A percentile compares a stretch with the other conserved stretches of the same genome.
Conservation (phyloP, 2,113 vertebrate species). For the Galbula dea region DNA sequence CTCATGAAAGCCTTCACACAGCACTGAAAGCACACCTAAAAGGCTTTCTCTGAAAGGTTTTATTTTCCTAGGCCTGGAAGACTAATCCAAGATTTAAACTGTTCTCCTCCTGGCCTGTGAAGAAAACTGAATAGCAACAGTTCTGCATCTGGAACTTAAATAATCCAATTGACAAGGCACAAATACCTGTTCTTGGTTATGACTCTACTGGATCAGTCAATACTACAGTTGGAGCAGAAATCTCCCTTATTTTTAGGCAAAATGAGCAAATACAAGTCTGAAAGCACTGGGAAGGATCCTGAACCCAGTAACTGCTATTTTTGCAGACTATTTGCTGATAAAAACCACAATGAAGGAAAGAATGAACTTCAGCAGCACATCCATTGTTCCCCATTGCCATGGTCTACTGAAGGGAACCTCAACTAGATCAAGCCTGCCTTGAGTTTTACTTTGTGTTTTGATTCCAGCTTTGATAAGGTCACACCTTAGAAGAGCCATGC, state of each 20-base stretch:
- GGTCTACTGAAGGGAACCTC: constrained; percentile 66
- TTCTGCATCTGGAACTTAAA: background rate
- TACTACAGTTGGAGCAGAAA: background rate
- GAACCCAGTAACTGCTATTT: background rate
- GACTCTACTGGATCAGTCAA: background rate
- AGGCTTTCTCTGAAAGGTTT: background rate
- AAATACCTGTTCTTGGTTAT: background rate
- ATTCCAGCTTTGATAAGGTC: constrained; percentile 77
- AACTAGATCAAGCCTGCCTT: constrained; percentile 73
- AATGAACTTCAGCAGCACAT: constrained; percentile 33
- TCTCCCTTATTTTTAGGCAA: background rate
- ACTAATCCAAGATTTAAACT: background rate
- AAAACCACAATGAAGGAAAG: background rate
- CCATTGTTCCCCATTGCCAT: constrained; percentile 60
- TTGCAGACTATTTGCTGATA: background rate
- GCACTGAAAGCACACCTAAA: background rate
- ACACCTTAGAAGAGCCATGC: constrained; percentile 71
- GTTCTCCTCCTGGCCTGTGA: background rate
- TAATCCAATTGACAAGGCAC: background rate
- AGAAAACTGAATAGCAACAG: background rate
- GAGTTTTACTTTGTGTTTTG: constrained; percentile 70
- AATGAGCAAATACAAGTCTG: background rate
- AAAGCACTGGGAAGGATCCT: background rate
- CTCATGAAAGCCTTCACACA: background rate
- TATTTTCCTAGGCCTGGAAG: background rate